Percentiles rank a stretch among this genome's conserved stretches.
phyloP scores from a whole-genome alignment of 2,113 vertebrate species.

The human (Homo sapiens) region DNA sequence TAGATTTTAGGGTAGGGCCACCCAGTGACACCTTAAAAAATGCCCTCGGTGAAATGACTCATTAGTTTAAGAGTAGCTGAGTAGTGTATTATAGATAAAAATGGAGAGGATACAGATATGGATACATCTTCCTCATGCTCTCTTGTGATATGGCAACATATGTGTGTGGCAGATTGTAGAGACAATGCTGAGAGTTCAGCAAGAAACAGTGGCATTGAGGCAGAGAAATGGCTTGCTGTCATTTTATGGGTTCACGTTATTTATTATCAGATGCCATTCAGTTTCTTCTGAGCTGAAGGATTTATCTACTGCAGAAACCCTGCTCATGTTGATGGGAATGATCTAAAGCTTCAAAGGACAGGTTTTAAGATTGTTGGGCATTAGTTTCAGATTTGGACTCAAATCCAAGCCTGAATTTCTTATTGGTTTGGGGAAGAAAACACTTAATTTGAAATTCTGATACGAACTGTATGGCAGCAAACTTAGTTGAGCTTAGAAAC shows the following conservation, averaged over 20 bases:
- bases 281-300: neutral
- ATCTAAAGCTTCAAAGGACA: neutral
- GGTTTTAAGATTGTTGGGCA: constrained; percentile 9
- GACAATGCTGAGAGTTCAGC: neutral
- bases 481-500: constrained; percentile 52
- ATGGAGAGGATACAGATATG: neutral
- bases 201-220: neutral
- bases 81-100: neutral
- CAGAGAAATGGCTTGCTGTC: neutral
- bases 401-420: constrained; percentile 46
- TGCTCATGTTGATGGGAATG: neutral
- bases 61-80: neutral
- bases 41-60: neutral
- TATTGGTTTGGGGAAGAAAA: neutral
- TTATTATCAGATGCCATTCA: neutral
- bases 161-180: neutral
- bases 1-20: neutral
- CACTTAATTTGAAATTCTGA: constrained; percentile 58
- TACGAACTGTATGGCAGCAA: constrained; percentile 5
- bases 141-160: neutral
- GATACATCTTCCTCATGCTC: neutral
- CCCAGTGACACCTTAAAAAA: neutral
- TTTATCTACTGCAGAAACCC: neutral
- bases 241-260: neutral
- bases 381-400: constrained; percentile 42